Evolutionary conservation across 2,888 invertebrate species (phyloP).

Genomic region (Troides oblongomaculatus): DNA sequence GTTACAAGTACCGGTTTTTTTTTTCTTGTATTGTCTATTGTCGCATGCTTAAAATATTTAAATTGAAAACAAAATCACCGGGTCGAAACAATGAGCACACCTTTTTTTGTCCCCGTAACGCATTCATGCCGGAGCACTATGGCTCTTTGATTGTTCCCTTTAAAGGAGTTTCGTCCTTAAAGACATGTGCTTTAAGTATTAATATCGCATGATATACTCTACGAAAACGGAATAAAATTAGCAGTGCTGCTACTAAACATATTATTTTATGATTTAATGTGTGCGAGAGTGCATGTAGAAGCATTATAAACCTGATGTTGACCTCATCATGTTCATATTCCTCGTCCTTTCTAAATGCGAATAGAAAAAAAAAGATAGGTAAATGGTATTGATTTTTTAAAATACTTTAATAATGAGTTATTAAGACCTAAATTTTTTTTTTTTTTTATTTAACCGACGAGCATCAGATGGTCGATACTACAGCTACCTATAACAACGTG

Average conservation of each 20-base stretch:
- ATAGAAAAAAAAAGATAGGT: too few species aligned
- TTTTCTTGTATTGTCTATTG: constrained; percentile 59
- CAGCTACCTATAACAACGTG: too few species aligned
- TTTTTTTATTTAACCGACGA: too few species aligned
- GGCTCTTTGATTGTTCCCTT: constrained; percentile 19
- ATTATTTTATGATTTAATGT: constrained; percentile 37
- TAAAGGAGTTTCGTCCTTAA: constrained; percentile 35
- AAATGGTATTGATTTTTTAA: too few species aligned
- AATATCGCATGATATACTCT: constrained; percentile 28
- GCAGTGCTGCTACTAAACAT: constrained; percentile 49
- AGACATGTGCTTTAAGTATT: fast-evolving
- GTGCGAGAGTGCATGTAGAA: not conserved
- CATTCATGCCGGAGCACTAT: constrained; percentile 46
- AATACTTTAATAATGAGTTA: too few species aligned
- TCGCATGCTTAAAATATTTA: constrained; percentile 75
- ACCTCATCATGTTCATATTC: too few species aligned
- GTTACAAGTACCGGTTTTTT: constrained; percentile 78
- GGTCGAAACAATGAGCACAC: constrained; percentile 71
- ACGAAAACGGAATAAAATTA: constrained; percentile 47
- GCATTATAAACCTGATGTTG: not conserved
- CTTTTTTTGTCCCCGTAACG: constrained; percentile 52
- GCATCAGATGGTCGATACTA: too few species aligned
- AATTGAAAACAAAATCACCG: constrained; percentile 74
- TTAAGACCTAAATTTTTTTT: too few species aligned
- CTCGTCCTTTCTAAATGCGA: too few species aligned